These are phyloP conservation scores for Litocranius walleri DNA, from an alignment of 2,113 vertebrate species.

Conservation along the genomic window DNA sequence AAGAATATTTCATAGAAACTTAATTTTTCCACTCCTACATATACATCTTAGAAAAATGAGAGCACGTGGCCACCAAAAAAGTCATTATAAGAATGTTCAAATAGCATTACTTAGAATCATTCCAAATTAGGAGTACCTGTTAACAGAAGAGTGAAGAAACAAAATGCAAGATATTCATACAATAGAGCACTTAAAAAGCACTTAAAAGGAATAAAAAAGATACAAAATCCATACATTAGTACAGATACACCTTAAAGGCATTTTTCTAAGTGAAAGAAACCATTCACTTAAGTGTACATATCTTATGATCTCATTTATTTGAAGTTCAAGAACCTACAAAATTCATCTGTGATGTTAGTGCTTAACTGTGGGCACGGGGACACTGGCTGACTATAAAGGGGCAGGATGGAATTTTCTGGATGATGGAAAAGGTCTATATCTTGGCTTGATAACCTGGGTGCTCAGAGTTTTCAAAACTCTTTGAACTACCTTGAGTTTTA, in stretches of 20 bases:
- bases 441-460: not conserved
- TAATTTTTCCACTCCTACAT: not conserved
- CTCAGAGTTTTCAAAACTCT: not conserved
- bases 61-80: not conserved
- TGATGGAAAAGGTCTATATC: not conserved
- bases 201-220: not conserved
- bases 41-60: not conserved
- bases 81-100: not conserved
- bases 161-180: not conserved
- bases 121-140: not conserved
- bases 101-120: not conserved
- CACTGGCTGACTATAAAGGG: not conserved
- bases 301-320: not conserved
- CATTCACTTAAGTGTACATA: not conserved
- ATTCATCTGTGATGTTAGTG: not conserved
- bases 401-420: not conserved
- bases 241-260: not conserved
- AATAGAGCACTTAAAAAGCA: not conserved
- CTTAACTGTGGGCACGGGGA: not conserved
- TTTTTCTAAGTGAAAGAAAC: not conserved
- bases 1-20: not conserved
- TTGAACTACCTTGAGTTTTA: not conserved
- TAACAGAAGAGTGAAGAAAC: not conserved
- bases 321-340: not conserved
- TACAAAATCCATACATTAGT: not conserved